A percentile compares a stretch with the other conserved stretches of the same genome.
These are phyloP conservation scores for Solenopsis invicta DNA, from an alignment of 1,140 invertebrate species.

Conservation along the genomic window DNA sequence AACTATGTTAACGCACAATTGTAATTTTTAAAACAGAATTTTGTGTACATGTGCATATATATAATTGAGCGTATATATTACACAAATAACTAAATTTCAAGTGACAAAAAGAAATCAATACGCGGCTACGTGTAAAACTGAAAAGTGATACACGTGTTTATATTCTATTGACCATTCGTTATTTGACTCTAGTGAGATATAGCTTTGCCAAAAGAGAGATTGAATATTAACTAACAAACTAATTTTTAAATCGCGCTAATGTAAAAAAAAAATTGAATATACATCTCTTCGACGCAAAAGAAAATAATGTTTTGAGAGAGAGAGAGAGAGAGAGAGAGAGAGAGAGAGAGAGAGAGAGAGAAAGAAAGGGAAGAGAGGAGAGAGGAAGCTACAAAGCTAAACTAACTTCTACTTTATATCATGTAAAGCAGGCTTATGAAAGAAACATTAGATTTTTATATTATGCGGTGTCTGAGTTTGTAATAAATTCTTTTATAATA, in stretches of 20 bases:
- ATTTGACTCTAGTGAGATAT: neutral
- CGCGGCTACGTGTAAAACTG: neutral
- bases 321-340: no score
- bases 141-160: neutral
- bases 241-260: neutral
- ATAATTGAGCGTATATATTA: neutral
- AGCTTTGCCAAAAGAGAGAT: neutral
- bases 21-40: neutral
- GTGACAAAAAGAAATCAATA: conserved; percentile 40
- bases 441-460: conserved; percentile 21
- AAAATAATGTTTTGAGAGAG: neutral
- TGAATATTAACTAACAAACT: neutral
- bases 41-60: neutral
- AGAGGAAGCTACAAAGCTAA: neutral
- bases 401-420: neutral
- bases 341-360: no score
- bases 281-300: neutral
- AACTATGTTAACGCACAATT: neutral
- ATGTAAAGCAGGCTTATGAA: neutral
- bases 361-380: no score
- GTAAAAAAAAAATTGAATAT: neutral
- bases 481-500: conserved; percentile 5
- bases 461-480: neutral
- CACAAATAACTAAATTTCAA: neutral
- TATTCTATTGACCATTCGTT: conserved; percentile 18